Base-by-base conservation (phyloP, 1,140 invertebrate species). In the Globodera ellingtonae region DNA sequence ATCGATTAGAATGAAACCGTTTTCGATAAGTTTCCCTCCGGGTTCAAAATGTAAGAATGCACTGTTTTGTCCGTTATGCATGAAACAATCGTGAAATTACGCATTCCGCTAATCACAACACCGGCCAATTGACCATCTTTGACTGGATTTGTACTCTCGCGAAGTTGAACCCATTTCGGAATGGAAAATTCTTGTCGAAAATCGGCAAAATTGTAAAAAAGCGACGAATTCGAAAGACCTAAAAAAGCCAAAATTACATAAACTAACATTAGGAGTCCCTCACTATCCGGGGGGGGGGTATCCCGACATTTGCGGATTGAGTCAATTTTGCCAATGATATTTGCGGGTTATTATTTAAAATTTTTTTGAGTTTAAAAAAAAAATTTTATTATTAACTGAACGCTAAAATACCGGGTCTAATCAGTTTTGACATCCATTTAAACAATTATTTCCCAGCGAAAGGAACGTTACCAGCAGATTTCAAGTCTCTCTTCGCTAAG, bases 171-270 rank as follows among this genome's bases (percentile, higher is more conserved):
- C 52, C 52, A 77, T 77, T 77, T 77, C 15, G 52, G 62, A 47
- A 70, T 70, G 35, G n/a, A 44, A 10, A 21, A 24, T 0, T 77
- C 75, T 18, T 48, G 46, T 6, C 48, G 13, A 13, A 46, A 48
- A 44, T 77, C 62, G 47, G 21, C 75, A 44, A 77, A 67, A n/a
- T 65, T n/a, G 69, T 77, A 77, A 67, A 77, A 77, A 67, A 77
- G 62, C n/a, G 56, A 77, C 24, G 75, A 65, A 47, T 77, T 69
- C 6, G 48, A 69, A 47, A 77, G 75, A 9, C 75, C 75, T 77
- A 35, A 35, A 76, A 59, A 56, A 50, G 48, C 72, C n/a, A 7
- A 9, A 35, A 21, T 65, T 65, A 21, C 13, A 21, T 65, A 21
- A 13, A 65, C 59, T 65, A 65, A 21, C 24, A 24, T 15, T 65